Base-by-base conservation (phyloP, 2,797 vertebrate genomes). In the Anolis apletophallus region DNA sequence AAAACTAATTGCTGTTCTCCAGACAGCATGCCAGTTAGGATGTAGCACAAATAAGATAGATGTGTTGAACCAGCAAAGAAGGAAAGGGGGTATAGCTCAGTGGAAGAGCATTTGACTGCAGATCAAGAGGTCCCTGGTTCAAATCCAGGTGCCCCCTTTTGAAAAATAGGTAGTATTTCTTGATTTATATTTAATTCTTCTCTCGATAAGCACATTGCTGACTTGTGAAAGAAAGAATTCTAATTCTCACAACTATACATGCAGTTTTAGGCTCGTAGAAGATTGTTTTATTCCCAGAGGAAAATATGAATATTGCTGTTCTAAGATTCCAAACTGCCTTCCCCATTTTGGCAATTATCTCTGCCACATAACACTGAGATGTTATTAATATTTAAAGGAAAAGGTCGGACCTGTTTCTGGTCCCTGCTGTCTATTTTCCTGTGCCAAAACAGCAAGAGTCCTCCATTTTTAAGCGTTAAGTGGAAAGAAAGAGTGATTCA, bases 101-200 rank as follows among this genome's bases (percentile, higher is more conserved):
- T 52, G 46, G 46, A 54, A 69, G 64, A 52, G 64, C n/a, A 34
- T 80, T 80, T 80, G 61, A 80, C 79, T 67, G 59, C 77, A 79
- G 77, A 79, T 61, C 55, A 79, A 79, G 55, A 61, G 77, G 77
- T 61, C 55, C 21, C 77, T 79, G 55, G 26, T 81, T 81, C 61
- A 32, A 68, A 69, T 69, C 46, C 29, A 81, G 67, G 61, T 69
- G 64, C 46, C 46, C 46, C 73, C 80, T 50, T 68, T 54, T 81
- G n/a, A n/a, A n/a, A 21, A 32, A 23, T 52, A 13, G 1, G 61
- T 7, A 67, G 11, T 8, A 26, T 57, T 64, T 2, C 50, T 32
- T 52, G 14, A 68, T 54, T 12, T 3, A 14, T 21, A 21, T 34
- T 52, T 69, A 52, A 69, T 69, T 19, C 36, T 67, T 32, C 23